These are phyloP conservation scores for Standfussiana lucernea DNA, from an alignment of 2,888 invertebrate species.

Conservation along the genomic window DNA sequence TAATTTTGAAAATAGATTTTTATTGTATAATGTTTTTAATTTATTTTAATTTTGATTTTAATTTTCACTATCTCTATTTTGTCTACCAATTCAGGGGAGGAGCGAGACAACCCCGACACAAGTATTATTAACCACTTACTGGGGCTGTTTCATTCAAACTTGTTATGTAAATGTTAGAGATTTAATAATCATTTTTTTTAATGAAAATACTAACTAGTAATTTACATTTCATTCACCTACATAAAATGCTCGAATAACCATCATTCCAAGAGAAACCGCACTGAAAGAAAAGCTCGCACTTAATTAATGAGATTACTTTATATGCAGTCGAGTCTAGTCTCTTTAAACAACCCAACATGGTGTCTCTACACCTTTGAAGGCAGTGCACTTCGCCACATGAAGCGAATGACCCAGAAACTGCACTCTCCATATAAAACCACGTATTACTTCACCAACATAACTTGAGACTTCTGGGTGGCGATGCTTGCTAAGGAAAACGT, in stretches of 20 bases:
- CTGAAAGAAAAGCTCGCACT: background rate
- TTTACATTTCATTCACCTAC: background rate
- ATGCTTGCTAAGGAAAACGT: background rate
- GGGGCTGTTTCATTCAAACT: too few species aligned
- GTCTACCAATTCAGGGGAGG: too few species aligned
- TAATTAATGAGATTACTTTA: background rate
- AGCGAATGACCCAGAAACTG: constrained; percentile 71
- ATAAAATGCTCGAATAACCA: background rate
- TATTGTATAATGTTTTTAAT: too few species aligned
- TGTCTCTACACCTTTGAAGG: constrained; percentile 61
- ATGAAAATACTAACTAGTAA: too few species aligned
- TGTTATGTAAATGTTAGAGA: too few species aligned
- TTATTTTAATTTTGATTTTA: too few species aligned
- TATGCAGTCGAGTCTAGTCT: background rate
- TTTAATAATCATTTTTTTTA: too few species aligned
- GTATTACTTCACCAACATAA: background rate
- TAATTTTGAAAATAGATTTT: too few species aligned
- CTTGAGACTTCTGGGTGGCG: background rate
- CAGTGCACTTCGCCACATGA: constrained; percentile 68
- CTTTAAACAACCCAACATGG: background rate
- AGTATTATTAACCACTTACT: too few species aligned
- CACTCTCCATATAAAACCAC: constrained; percentile 61
- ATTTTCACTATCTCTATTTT: too few species aligned
- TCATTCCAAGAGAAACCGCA: background rate
- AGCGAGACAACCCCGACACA: too few species aligned